Conservation (phyloP, 2,797 vertebrate genomes). For the Rachycentron canadum region DNA sequence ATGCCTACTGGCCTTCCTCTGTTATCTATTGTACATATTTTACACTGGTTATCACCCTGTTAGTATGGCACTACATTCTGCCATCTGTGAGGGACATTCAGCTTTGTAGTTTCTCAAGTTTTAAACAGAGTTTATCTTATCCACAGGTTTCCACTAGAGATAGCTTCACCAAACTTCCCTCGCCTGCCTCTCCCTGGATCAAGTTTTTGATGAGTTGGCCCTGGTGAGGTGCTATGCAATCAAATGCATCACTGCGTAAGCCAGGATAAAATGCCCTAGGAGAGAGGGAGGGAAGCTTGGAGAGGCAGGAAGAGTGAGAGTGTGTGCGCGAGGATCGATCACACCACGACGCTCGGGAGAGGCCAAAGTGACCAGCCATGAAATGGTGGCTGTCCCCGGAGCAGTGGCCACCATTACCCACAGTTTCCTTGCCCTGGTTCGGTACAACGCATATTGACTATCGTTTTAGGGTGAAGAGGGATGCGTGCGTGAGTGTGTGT, state of each 20-base stretch:
- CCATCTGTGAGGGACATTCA: constrained; percentile 60
- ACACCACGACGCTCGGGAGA: constrained; percentile 53
- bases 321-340: constrained; percentile 72
- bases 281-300: constrained; percentile 56
- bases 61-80: constrained; percentile 25
- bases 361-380: constrained; percentile 80
- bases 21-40: constrained; percentile 47
- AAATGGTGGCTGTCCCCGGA: constrained; percentile 76
- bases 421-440: constrained; percentile 6
- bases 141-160: constrained; percentile 66
- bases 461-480: constrained; percentile 17
- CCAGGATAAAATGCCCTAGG: constrained; percentile 75
- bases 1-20: constrained; percentile 3
- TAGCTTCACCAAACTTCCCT: constrained; percentile 64
- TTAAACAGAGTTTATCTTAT: constrained; percentile 66
- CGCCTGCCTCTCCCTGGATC: constrained; percentile 68
- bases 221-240: constrained; percentile 80
- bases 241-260: constrained; percentile 83
- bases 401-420: constrained; percentile 60
- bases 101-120: constrained; percentile 65
- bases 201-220: constrained; percentile 79
- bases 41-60: constrained; percentile 5
- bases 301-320: constrained; percentile 37
- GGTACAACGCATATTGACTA: constrained; percentile 30
- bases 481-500: constrained; percentile 1